A percentile compares a stretch with the other conserved stretches of the same genome.
These are phyloP conservation scores for Gobionotothen gibberifrons DNA, from an alignment of 2,797 vertebrate genomes.

Conservation along the genomic window DNA sequence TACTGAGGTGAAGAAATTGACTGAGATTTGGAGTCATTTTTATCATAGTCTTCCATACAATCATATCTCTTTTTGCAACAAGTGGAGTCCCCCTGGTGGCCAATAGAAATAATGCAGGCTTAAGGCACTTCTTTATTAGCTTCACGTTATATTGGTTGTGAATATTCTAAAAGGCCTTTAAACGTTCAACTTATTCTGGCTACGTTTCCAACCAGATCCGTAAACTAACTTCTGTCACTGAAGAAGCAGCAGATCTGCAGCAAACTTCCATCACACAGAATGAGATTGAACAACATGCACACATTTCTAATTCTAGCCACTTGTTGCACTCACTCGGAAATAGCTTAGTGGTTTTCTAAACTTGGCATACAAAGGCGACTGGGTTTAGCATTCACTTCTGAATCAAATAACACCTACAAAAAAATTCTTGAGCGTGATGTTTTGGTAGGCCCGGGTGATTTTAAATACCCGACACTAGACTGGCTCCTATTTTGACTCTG, in stretches of 20 bases:
- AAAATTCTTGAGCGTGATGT: conserved; percentile 51
- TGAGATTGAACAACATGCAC: neutral
- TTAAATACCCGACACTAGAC: conserved; percentile 50
- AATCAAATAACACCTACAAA: conserved; percentile 35
- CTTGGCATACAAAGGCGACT: conserved; percentile 7
- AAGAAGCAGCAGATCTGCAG: neutral
- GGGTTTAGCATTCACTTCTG: conserved; percentile 27
- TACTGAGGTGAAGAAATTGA: too few species aligned
- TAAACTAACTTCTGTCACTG: conserved; percentile 7
- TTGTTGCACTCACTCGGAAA: neutral
- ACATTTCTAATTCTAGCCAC: neutral
- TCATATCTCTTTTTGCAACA: too few species aligned
- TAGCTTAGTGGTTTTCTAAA: conserved; percentile 1
- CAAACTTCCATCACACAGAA: conserved; percentile 14
- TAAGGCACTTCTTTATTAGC: too few species aligned
- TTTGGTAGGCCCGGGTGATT: conserved; percentile 59
- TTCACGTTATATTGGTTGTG: too few species aligned
- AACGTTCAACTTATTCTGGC: neutral
- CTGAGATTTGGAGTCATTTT: too few species aligned
- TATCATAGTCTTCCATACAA: too few species aligned
- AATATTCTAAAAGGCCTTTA: neutral
- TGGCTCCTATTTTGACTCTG: conserved; percentile 37
- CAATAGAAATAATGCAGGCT: too few species aligned
- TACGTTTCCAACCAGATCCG: neutral
- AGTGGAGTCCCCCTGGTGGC: too few species aligned